These are phyloP conservation scores for Botia almorhae DNA, from an alignment of 2,797 vertebrate genomes.

Conservation along the genomic window DNA sequence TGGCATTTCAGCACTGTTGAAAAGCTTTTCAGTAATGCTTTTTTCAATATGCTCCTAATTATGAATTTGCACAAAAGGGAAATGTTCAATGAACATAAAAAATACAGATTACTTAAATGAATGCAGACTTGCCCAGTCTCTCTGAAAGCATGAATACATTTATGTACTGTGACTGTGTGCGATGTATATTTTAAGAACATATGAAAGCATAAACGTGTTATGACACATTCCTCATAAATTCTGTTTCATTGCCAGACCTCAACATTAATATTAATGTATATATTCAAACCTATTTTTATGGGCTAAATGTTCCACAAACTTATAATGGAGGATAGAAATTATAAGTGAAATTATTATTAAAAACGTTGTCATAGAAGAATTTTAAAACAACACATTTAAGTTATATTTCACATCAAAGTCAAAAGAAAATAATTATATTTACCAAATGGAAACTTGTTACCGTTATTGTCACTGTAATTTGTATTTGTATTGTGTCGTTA, in stretches of 20 bases:
- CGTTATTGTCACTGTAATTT: too few species aligned
- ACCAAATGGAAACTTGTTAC: too few species aligned
- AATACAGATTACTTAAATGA: background rate
- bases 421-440: too few species aligned
- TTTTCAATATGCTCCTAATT: background rate
- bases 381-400: too few species aligned
- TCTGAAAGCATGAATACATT: background rate
- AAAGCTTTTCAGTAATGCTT: background rate
- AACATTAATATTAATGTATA: background rate
- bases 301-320: background rate
- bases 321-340: too few species aligned
- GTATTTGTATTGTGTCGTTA: too few species aligned
- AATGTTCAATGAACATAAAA: background rate
- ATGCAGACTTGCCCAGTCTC: background rate
- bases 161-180: background rate
- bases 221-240: background rate
- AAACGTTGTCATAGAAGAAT: too few species aligned
- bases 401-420: too few species aligned
- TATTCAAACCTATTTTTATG: background rate
- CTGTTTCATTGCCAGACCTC: too few species aligned
- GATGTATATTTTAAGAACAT: background rate
- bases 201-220: background rate
- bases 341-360: too few species aligned
- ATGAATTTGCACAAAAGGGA: background rate
- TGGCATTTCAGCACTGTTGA: background rate